These are phyloP conservation scores for Paedocypris micromegethes DNA, from an alignment of 2,797 vertebrate species.

Conservation along the genomic window DNA sequence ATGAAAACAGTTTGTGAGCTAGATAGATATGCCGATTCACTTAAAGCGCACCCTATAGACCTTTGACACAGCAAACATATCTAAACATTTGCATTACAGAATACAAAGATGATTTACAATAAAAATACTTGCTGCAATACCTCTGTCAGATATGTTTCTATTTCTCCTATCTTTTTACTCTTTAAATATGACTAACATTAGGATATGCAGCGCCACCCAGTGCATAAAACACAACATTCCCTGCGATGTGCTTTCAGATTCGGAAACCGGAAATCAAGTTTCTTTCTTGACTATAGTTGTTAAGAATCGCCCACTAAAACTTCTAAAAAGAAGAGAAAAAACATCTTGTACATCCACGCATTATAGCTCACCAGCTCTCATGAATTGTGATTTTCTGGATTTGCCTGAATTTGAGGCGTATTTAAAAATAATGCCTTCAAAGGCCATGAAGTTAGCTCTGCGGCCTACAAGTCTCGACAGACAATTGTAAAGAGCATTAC, in stretches of 20 bases:
- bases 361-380: conserved; percentile 29
- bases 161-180: conserved; percentile 46
- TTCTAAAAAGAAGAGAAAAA: conserved; percentile 10
- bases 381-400: conserved; percentile 18
- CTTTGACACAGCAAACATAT: conserved; percentile 44
- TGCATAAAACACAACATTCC: conserved; percentile 39
- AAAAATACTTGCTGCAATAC: conserved; percentile 50
- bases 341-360: conserved; percentile 1
- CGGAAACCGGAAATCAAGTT: conserved; percentile 24
- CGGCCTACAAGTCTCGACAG: not conserved
- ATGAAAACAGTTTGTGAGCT: conserved; percentile 36
- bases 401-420: conserved; percentile 9
- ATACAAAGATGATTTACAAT: conserved; percentile 53
- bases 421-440: conserved; percentile 17
- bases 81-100: conserved; percentile 61
- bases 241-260: conserved; percentile 38
- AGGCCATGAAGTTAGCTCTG: conserved; percentile 16
- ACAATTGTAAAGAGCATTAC: not conserved
- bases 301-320: conserved; percentile 18
- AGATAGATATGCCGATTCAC: conserved; percentile 49
- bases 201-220: conserved; percentile 40
- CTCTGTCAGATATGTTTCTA: conserved; percentile 44
- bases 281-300: conserved; percentile 29
- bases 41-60: conserved; percentile 57
- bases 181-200: conserved; percentile 44